Base-by-base conservation (phyloP, 1,140 invertebrate genomes). In the Lethrus apterus region DNA sequence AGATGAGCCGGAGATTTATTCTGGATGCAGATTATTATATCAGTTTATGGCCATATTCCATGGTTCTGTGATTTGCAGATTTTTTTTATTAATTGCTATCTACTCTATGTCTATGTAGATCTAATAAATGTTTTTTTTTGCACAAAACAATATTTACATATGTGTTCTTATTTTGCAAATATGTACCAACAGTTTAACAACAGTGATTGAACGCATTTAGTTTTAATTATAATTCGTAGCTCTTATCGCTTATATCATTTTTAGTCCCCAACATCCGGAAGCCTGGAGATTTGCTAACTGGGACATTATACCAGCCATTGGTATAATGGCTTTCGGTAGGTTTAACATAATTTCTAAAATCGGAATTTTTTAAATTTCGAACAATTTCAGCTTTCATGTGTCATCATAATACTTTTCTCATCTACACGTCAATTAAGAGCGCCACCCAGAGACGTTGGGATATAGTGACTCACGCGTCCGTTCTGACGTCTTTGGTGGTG, bases 391-490 rank as follows among this genome's bases (percentile, higher is more conserved):
- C 87, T 29, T 92, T 90, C 63, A 91, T 93, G 88, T 93, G 89
- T 60, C 89, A 93, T 60, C 89, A 93, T 67, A 91, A 89, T 58
- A 89, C 86, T 38, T 93, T 93, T 63, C 71, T 93, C 33, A 79
- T 93, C 48, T 91, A 89, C 68, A 77, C 78, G 31, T 89, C 86
- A 11, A 81, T 93, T 60, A 76, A 86, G 59, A 76, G 86, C 42
- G 81, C 84, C n/a, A 81, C 77, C 15, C 75, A 87, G 58, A 71
- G 78, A 52, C 77, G 83, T 50, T 93, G 88, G 88, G 81, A 84
- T 56, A 76, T 79, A 50, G 85, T 92, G 14, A 88, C 88, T 1
- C 87, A 91, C 63, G 77, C 81, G 65, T 89, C 86, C 20, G 76
- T 93, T 31, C 71, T 78, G 24, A 77, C 79, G 5, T 84, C 87